Conservation (phyloP, 2,113 vertebrate genomes). For the Pachyramphus minor region DNA sequence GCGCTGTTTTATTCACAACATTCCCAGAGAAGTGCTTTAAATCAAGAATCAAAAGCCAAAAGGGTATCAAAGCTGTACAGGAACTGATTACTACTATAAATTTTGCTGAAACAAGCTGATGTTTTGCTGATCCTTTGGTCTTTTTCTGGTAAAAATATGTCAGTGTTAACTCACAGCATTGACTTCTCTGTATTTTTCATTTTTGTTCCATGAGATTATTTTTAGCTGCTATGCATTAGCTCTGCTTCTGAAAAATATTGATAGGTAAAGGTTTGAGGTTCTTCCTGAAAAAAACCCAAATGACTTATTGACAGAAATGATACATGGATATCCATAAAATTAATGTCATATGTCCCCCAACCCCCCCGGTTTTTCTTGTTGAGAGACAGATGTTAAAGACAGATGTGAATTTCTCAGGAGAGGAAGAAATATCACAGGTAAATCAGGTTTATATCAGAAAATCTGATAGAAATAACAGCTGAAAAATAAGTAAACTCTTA, state of each 20-base stretch:
- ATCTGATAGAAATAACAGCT: neutral
- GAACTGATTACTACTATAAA: conserved; percentile 60
- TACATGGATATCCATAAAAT: neutral
- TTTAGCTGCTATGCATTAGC: conserved; percentile 35
- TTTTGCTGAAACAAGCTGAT: conserved; percentile 59
- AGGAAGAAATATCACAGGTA: conserved; percentile 28
- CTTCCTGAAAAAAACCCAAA: neutral
- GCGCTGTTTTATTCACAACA: neutral
- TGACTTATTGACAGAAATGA: conserved; percentile 1
- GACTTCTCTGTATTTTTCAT: conserved; percentile 44
- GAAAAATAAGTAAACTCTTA: conserved; percentile 1
- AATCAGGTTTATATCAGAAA: conserved; percentile 35
- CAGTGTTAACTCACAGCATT: conserved; percentile 36
- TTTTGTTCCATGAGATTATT: conserved; percentile 38
- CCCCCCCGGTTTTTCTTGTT: neutral
- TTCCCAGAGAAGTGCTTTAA: neutral
- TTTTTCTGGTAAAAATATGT: conserved; percentile 42
- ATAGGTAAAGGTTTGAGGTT: neutral
- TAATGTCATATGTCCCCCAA: neutral
- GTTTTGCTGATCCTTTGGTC: conserved; percentile 51
- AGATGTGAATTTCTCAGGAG: conserved; percentile 1
- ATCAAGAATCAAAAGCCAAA: conserved; percentile 20
- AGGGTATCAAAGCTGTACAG: conserved; percentile 51
- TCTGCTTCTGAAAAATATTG: conserved; percentile 32
- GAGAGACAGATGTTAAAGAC: neutral